Conservation (phyloP, 2,797 vertebrate genomes). For the Amblyopsis hoosieri region DNA sequence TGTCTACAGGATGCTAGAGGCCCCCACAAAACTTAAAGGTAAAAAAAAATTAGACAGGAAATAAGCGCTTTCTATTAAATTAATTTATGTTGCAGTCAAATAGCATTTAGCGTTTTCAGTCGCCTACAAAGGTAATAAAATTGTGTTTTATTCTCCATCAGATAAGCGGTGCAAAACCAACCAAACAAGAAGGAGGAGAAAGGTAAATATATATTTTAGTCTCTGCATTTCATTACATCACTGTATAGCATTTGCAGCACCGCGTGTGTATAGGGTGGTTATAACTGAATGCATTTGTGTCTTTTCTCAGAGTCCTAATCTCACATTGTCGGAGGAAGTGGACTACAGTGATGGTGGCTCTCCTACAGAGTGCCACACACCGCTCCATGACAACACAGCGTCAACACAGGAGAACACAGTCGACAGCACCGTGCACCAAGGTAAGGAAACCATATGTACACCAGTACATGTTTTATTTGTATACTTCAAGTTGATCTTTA, state of each 20-base stretch:
- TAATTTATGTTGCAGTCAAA: not conserved
- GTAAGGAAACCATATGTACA: conserved; percentile 28
- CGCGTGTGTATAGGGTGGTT: no score
- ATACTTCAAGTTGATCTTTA: not conserved
- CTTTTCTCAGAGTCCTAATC: conserved; percentile 16
- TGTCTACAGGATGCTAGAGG: conserved; percentile 90
- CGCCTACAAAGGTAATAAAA: conserved; percentile 5
- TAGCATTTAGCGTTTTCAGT: not conserved
- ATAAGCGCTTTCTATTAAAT: not conserved
- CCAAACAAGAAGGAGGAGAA: conserved; percentile 74
- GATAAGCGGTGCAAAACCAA: conserved; percentile 81
- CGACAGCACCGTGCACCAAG: conserved; percentile 70
- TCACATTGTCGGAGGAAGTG: conserved; percentile 59
- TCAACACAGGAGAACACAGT: conserved; percentile 81
- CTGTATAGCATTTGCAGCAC: no score
- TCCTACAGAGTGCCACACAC: conserved; percentile 64
- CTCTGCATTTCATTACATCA: not conserved
- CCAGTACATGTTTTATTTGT: not conserved
- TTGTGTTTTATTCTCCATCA: conserved; percentile 42
- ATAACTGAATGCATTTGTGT: not conserved
- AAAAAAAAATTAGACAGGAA: conserved; percentile 42
- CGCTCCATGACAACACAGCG: conserved; percentile 25
- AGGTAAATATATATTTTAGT: conserved; percentile 70
- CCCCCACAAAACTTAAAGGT: conserved; percentile 71
- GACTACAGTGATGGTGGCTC: conserved; percentile 67